Conservation (phyloP, 2,797 vertebrate species). For the Crocodylus rhombifer region DNA sequence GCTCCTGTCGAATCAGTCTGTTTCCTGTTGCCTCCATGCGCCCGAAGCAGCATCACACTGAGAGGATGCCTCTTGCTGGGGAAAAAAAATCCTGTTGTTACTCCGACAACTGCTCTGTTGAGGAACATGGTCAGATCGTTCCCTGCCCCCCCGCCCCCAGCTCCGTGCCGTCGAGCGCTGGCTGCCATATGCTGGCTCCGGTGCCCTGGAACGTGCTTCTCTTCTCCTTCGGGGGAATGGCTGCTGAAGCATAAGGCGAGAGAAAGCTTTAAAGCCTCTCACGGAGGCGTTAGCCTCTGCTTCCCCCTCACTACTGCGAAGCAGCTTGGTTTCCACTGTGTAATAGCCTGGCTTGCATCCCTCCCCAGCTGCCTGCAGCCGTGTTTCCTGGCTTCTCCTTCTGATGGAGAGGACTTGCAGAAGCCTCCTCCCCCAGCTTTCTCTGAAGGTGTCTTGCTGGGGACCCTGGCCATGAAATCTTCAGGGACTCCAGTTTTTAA, state of each 20-base stretch:
- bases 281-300: not conserved
- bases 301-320: not conserved
- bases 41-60: not conserved
- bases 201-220: not conserved
- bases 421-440: not conserved
- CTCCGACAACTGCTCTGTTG: not conserved
- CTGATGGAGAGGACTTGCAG: not conserved
- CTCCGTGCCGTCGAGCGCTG: not conserved
- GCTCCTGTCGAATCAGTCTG: not conserved
- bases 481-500: not conserved
- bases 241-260: rapidly evolving
- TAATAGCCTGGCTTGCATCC: too few species aligned
- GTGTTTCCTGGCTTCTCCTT: not conserved
- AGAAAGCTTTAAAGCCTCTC: not conserved
- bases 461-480: not conserved
- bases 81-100: not conserved
- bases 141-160: not conserved
- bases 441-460: not conserved
- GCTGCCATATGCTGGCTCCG: not conserved
- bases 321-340: not conserved
- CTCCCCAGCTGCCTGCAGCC: not conserved
- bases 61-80: not conserved
- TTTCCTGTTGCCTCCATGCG: not conserved
- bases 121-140: not conserved
- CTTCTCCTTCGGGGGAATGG: not conserved